Evolutionary conservation across 2,797 vertebrate species (phyloP), one percentile per base, ranked within the genome.

Genomic region (Gymnoscopelus braueri): DNA sequence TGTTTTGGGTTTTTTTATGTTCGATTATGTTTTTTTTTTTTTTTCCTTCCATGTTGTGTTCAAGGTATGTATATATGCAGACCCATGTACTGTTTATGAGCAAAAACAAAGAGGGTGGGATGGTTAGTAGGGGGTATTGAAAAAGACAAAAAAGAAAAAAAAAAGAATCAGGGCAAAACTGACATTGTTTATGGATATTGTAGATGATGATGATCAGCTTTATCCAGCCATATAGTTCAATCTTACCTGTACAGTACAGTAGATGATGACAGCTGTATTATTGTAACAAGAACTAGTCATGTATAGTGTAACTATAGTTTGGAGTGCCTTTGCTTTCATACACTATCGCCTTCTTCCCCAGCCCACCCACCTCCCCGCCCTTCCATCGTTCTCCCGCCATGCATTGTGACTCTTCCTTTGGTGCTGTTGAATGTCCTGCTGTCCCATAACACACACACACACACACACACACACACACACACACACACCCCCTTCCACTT

Each of bases 281-380:
- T 95, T 97, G 96, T 97, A 98, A 96, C 94, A 95, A 97, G 95
- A 97, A 95, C 94, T 98, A 97, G 96, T 96, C 92, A 96, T 98
- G 96, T 98, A 97, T 98, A 99, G 97, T 99, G 96, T 97, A 97
- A 97, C 95, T 96, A 98, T 96, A 97, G 97, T 98, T 98, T 98
- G 96, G 96, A 98, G 97, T 98, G 97, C 97, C 97, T 98, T 98
- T 96, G 96, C 96, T 97, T 96, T 96, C 96, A 95, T 96, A 93
- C 94, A 93, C 91, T 91, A 94, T 93, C 88, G 85, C 90, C 93
- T 93, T 93, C 87, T 90, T 87, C 72, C 86, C 70, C 50, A 50
- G 59, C 24, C 67, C 71, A 60, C 49, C 52, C 10, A 4, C 14
- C 48, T 32, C 52, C 53, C 68, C 39, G 13, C 11, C 66, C 65